Percentiles rank a stretch among this genome's conserved stretches.
phyloP scores from a whole-genome alignment of 2,797 vertebrate species.

The Gephyroberyx darwinii region DNA sequence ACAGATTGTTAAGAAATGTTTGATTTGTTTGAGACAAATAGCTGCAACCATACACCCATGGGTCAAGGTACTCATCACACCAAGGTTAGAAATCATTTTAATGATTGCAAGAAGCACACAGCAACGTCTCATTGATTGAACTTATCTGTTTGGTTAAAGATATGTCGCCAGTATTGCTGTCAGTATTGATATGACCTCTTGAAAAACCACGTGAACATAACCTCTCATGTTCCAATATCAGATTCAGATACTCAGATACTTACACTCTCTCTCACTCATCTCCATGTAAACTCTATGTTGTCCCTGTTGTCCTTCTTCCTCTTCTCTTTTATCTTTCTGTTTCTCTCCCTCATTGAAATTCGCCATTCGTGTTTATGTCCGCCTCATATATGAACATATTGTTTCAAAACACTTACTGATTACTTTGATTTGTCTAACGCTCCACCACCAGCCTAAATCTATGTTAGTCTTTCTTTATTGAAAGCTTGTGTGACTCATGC shows the following conservation, averaged over 20 bases:
- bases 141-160: not conserved
- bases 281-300: too few species aligned
- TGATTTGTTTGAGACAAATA: not conserved
- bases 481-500: constrained; percentile 12
- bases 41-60: not conserved
- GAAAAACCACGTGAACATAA: not conserved
- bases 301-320: not conserved
- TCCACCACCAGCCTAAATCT: not conserved
- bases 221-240: not conserved
- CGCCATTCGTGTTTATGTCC: not conserved
- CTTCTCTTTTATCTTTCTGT: not conserved
- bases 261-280: not conserved
- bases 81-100: not conserved
- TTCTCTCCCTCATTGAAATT: not conserved
- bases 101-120: not conserved
- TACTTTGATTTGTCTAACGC: not conserved
- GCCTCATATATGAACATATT: not conserved
- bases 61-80: not conserved
- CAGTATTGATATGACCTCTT: not conserved
- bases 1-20: not conserved
- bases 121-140: not conserved
- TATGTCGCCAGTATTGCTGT: too few species aligned
- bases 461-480: not conserved
- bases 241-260: not conserved
- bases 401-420: not conserved